Percentiles rank a stretch among this genome's conserved stretches.
Evolutionary conservation across 2,113 vertebrate genomes (phyloP).

Genomic region (Porphyrio hochstetteri): DNA sequence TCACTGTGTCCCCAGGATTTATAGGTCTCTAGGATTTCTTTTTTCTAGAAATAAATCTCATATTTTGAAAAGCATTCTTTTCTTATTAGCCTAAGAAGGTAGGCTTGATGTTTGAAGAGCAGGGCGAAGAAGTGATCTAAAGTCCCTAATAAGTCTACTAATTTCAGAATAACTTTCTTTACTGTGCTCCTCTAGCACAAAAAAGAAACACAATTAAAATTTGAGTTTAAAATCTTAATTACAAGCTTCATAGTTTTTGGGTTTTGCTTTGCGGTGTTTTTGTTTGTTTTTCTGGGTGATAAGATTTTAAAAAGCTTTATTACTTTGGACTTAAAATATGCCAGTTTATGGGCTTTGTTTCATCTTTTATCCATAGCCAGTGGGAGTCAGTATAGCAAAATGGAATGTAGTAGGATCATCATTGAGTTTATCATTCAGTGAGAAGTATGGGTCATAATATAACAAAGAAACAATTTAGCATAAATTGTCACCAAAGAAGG

Average conservation of each 20-base stretch:
- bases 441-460: not conserved
- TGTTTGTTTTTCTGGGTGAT: not conserved
- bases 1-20: not conserved
- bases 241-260: not conserved
- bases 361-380: not conserved
- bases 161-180: not conserved
- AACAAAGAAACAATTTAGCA: not conserved
- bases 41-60: not conserved
- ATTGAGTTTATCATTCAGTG: not conserved
- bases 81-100: not conserved
- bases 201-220: too few relatives aligned
- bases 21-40: not conserved
- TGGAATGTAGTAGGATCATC: not conserved
- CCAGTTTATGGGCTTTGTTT: not conserved
- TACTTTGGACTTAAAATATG: not conserved
- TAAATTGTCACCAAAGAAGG: not conserved
- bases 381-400: not conserved
- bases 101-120: not conserved
- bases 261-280: not conserved
- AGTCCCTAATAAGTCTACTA: not conserved
- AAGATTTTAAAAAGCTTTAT: not conserved
- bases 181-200: fast-evolving
- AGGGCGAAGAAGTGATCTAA: not conserved
- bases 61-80: not conserved
- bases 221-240: not conserved